Percentiles rank a stretch among this genome's conserved stretches.
These are phyloP conservation scores for Brachyhypopomus occidentalis DNA, from an alignment of 2,113 vertebrate species.

Conservation along the genomic window DNA sequence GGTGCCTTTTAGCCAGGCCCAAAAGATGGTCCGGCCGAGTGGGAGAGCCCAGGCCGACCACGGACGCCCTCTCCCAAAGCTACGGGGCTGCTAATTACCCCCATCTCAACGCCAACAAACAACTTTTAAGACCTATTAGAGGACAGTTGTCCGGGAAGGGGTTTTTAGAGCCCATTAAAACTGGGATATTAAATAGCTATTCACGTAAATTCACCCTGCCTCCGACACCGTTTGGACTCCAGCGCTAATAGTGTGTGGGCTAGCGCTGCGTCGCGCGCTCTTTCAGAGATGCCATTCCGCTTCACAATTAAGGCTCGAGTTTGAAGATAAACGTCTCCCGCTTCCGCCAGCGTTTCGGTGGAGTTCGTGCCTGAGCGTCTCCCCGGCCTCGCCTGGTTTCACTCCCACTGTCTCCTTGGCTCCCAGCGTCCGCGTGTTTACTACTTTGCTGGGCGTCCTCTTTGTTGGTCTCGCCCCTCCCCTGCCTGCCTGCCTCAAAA, in stretches of 20 bases:
- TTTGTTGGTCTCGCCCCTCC: slow-evolving; percentile 42
- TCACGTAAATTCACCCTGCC: slow-evolving; percentile 58
- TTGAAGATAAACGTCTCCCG: slow-evolving; percentile 39
- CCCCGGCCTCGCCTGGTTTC: slow-evolving; percentile 27
- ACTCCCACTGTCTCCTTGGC: slow-evolving; percentile 19
- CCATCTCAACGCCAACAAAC: slow-evolving; percentile 61
- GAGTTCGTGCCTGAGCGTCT: slow-evolving; percentile 43
- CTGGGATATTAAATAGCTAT: slow-evolving; percentile 59
- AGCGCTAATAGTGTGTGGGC: slow-evolving; percentile 53
- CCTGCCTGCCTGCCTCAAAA: slow-evolving; percentile 27
- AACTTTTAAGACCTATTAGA: slow-evolving; percentile 64
- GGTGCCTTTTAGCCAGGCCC: slow-evolving; percentile 61
- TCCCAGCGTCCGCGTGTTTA: slow-evolving; percentile 41
- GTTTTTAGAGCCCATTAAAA: slow-evolving; percentile 62
- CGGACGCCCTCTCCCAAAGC: slow-evolving; percentile 58
- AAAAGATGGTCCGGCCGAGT: slow-evolving; percentile 54
- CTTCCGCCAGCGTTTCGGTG: slow-evolving; percentile 46
- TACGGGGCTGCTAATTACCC: slow-evolving; percentile 60
- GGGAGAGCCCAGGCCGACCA: slow-evolving; percentile 55
- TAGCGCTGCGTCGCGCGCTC: slow-evolving; percentile 51
- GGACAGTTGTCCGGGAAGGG: slow-evolving; percentile 59
- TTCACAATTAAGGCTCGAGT: slow-evolving; percentile 51
- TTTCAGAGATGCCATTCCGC: slow-evolving; percentile 44
- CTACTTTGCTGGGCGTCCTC: slow-evolving; percentile 25
- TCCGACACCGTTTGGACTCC: slow-evolving; percentile 51